phyloP scores from a whole-genome alignment of 2,888 invertebrate species.

The Galerucella pusilla region DNA sequence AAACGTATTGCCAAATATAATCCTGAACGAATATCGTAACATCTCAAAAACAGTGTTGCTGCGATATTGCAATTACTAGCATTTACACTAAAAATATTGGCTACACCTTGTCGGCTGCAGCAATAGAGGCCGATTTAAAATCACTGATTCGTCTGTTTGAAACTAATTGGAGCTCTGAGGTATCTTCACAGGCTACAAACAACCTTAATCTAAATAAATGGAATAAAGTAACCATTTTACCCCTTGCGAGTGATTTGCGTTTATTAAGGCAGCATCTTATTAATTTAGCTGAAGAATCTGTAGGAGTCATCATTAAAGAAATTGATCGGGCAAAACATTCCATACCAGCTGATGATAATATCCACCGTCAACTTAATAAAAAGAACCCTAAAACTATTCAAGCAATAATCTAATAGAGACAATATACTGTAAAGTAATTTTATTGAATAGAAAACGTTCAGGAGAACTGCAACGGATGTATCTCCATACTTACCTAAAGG shows the following conservation, averaged over 20 bases:
- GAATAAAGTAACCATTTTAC: constrained; percentile 34
- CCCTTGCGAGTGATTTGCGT: constrained; percentile 27
- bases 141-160: constrained; percentile 39
- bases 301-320: background rate
- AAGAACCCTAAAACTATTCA: background rate
- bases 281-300: background rate
- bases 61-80: constrained; percentile 10
- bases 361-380: background rate
- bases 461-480: constrained; percentile 8
- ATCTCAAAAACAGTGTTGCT: constrained; percentile 31
- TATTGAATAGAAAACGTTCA: constrained; percentile 4
- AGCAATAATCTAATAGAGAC: constrained; percentile 14
- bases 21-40: constrained; percentile 10
- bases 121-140: constrained; percentile 41
- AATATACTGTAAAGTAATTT: constrained; percentile 13
- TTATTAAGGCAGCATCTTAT: constrained; percentile 10
- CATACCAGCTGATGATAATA: background rate
- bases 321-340: background rate
- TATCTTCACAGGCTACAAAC: constrained; percentile 33
- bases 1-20: constrained; percentile 18
- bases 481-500: background rate
- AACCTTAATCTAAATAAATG: constrained; percentile 40
- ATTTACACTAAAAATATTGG: constrained; percentile 1
- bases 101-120: constrained; percentile 16
- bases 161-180: constrained; percentile 42